Evolutionary conservation across 2,888 invertebrate genomes (phyloP), one percentile per base, ranked within the genome.

Genomic region (Pycnomerus fuliginosus): DNA sequence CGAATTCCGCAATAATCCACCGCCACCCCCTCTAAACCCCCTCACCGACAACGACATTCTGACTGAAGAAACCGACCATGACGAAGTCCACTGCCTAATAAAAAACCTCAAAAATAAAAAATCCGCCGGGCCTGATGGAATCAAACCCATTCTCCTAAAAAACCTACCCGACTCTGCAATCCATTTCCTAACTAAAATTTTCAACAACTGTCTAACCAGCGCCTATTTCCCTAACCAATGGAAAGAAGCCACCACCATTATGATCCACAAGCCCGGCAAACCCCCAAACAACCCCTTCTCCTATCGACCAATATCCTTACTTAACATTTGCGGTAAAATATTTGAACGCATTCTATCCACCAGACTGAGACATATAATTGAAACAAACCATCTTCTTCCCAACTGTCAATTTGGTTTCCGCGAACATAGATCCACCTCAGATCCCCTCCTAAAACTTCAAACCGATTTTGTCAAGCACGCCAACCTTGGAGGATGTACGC

Each of bases 321-420:
- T 41, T 10, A 32, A 34, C 20, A 20, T 16, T 8, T 2, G 16
- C 10, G 33, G 41, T 7, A 41, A 41, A 34, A 27, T 27, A 10
- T 34, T 41, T 22, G 41, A 41, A 41, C 33, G 23, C 33, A 34
- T 41, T 10, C 33, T 41, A 1, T 12, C n/a, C 32, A 20, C 16
- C 7, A 3, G 32, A 5, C 15, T 40, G 8, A 33, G 16, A 22
- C 3, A 3, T 2, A 10, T 41, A 13, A 11, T 20, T 14, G 34
- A 33, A 33, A 20, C 10, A 3, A 16, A 41, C 20, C 25, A 42
- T 16, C 5, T 42, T 16, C 12, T 33, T 14, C 43, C 43, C 2
- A 23, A 10, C n/a, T 7, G 24, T 14, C 43, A 43, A 25, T 36
- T 36, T 14, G 43, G 43, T 12, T 43, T 43, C 14, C 24, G 36